A percentile compares a stretch with the other conserved stretches of the same genome.
Conservation (phyloP, 2,797 vertebrate genomes). For the Diplodus sargus region DNA sequence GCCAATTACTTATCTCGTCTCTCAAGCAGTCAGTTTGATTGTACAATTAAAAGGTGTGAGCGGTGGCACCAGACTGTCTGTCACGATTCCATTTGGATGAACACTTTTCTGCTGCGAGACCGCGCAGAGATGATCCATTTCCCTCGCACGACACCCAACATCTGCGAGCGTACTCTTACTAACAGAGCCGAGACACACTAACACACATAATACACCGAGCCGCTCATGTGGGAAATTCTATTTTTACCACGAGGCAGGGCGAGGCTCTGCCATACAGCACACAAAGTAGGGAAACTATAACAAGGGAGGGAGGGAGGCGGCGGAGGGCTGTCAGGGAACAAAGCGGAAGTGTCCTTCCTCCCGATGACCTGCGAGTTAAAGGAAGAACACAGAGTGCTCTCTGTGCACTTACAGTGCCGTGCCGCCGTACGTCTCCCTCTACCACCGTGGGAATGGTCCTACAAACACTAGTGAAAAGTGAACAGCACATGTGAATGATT, state of each 20-base stretch:
- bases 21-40: neutral
- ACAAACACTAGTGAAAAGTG: neutral
- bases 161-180: conserved; percentile 26
- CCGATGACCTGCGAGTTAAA: conserved; percentile 73
- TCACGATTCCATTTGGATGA: neutral
- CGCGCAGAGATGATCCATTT: neutral
- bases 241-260: conserved; percentile 81
- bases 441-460: conserved; percentile 4
- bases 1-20: neutral
- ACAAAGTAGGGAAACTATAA: conserved; percentile 81
- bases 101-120: conserved; percentile 2
- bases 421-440: conserved; percentile 2
- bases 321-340: conserved; percentile 66
- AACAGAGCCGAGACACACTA: conserved; percentile 57
- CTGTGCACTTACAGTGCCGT: conserved; percentile 37
- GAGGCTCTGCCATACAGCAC: conserved; percentile 77
- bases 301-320: conserved; percentile 64
- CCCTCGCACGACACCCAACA: conserved; percentile 17
- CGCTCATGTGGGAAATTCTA: conserved; percentile 81
- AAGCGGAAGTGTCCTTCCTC: conserved; percentile 80
- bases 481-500: neutral
- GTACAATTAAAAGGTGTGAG: neutral
- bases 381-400: conserved; percentile 59
- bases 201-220: conserved; percentile 62
- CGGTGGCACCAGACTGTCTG: neutral